phyloP scores from a whole-genome alignment of 2,797 vertebrate genomes.

The Esox masquinongy region DNA sequence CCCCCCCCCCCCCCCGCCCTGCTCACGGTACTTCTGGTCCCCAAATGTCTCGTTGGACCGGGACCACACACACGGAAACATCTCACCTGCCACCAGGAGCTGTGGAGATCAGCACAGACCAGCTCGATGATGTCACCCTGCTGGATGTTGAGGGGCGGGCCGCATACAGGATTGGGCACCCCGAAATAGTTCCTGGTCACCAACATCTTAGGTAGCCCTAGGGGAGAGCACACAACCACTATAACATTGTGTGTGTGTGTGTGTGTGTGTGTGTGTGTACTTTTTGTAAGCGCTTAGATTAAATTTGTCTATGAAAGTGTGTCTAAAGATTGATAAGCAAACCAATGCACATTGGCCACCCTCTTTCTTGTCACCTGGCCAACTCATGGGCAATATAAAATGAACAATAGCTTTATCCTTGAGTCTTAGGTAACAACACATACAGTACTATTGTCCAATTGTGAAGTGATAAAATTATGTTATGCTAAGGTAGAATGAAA shows the following conservation, averaged over 20 bases:
- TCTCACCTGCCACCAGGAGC: slow-evolving; percentile 93
- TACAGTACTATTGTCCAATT: background rate
- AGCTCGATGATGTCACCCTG: slow-evolving; percentile 89
- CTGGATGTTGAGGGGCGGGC: slow-evolving; percentile 85
- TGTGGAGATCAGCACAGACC: slow-evolving; percentile 86
- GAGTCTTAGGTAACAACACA: background rate
- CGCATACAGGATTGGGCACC: slow-evolving; percentile 79
- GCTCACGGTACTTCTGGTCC: no score
- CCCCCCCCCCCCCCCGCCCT: no score
- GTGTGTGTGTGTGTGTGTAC: background rate
- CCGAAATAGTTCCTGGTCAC: slow-evolving; percentile 88
- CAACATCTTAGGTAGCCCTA: slow-evolving; percentile 93
- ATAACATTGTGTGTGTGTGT: background rate
- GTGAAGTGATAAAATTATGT: background rate
- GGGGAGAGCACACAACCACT: slow-evolving; percentile 1
- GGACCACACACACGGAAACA: background rate
- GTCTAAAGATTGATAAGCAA: background rate
- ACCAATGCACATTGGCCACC: background rate
- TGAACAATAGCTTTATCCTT: slow-evolving; percentile 5
- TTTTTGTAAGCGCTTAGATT: background rate
- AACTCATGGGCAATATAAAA: background rate
- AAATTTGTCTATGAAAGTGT: background rate
- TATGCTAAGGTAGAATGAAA: background rate
- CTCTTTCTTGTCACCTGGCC: background rate
- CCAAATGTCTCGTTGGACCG: no score